These are phyloP conservation scores for Nysson spinosus DNA, from an alignment of 2,888 invertebrate genomes.

Conservation along the genomic window DNA sequence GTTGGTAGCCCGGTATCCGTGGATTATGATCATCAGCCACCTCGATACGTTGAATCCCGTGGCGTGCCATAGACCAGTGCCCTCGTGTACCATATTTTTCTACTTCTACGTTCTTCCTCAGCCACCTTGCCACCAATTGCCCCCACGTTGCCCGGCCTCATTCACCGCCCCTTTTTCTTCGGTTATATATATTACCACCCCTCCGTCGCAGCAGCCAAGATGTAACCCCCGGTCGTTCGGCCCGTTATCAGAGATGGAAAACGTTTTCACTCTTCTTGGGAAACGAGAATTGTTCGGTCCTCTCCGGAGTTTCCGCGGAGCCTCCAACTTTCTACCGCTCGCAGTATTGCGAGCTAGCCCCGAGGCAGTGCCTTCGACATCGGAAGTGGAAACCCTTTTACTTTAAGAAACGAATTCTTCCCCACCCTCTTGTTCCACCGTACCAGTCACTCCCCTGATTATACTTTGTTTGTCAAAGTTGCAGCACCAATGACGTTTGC, in stretches of 20 bases:
- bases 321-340: background rate
- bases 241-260: constrained; percentile 11
- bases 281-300: no score
- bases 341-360: no score
- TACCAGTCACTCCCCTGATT: no score
- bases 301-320: constrained; percentile 1
- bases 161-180: constrained; percentile 50
- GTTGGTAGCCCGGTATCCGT: constrained; percentile 70
- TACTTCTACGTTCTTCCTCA: constrained; percentile 39
- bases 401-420: no score
- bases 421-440: no score
- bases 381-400: no score
- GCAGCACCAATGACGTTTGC: no score
- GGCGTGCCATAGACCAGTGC: constrained; percentile 68
- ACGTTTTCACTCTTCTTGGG: background rate
- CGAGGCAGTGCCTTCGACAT: no score
- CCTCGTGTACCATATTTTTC: constrained; percentile 71
- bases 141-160: constrained; percentile 41
- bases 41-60: constrained; percentile 69
- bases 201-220: background rate
- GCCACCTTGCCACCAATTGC: constrained; percentile 42
- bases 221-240: constrained; percentile 5
- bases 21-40: constrained; percentile 69
- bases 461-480: no score
- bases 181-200: constrained; percentile 14